Conservation (phyloP, 2,113 vertebrate genomes). For the Antennarius striatus region DNA sequence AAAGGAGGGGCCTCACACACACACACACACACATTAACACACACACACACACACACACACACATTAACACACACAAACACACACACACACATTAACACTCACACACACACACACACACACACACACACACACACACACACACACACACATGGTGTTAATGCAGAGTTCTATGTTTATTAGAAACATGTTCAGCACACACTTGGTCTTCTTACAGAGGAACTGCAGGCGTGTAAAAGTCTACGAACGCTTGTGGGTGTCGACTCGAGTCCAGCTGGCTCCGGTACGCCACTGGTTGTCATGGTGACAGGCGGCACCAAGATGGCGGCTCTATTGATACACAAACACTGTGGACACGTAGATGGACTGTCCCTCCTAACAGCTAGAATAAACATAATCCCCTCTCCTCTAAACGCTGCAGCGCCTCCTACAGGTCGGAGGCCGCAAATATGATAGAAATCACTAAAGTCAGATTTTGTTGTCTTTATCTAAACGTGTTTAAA, state of each 20-base stretch:
- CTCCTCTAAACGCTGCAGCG: conserved; percentile 53
- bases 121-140: conserved; percentile 8
- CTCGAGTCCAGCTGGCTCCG: too few species aligned
- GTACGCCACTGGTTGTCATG: too few species aligned
- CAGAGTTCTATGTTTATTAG: conserved; percentile 83
- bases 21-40: too few species aligned
- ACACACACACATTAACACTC: too few species aligned
- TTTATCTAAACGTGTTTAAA: conserved; percentile 49
- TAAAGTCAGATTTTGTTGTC: conserved; percentile 47
- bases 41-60: too few species aligned
- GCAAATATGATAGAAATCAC: conserved; percentile 58
- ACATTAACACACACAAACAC: too few species aligned
- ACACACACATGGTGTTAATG: conserved; percentile 57
- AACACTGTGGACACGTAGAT: too few species aligned
- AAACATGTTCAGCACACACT: conserved; percentile 69
- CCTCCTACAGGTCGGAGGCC: conserved; percentile 47
- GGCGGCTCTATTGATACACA: conserved; percentile 2
- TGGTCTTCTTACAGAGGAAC: conserved; percentile 65
- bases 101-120: too few species aligned
- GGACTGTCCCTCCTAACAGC: too few species aligned
- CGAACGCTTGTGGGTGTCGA: too few species aligned
- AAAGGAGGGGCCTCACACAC: too few species aligned
- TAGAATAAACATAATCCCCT: too few species aligned
- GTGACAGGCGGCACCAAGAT: conserved; percentile 26
- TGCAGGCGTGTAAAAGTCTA: conserved; percentile 68